Base-by-base conservation (phyloP, 1,140 invertebrate genomes). In the Rhopalosiphum maidis region DNA sequence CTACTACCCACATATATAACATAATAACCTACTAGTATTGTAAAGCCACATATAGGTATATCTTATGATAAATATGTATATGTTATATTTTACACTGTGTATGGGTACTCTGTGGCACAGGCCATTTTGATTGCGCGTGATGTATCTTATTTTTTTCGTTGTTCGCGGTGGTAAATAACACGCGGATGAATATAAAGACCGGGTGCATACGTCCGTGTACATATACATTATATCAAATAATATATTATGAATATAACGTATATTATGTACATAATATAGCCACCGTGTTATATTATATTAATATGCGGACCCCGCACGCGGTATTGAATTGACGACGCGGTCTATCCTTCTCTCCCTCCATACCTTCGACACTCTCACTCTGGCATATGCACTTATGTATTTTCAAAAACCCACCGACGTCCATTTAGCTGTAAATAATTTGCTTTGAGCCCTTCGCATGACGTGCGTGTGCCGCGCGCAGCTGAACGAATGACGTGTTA, bases 361-460 rank as follows among this genome's bases (percentile, higher is more conserved):
- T 37, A 48, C 35, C 48, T 54, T 48, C 35, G 37, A 43, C 43
- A 46, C 37, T 46, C 85, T 86, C 85, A 15, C 37, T 46, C 85
- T 86, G 41, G 43, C 43, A 87, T 35, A 82, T 46, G 46, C 55
- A 83, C 77, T 54, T 83, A 55, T 83, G 90, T 83, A 92, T 92
- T 83, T 77, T 82, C 43, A 82, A 82, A 82, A 91, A 91, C n/a
- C 90, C 60, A 41, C 30, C 82, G 55, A 41, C 82, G 91, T 54
- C 35, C 91, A 54, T 93, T 93, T 85, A 54, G 48, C 82, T 82
- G 91, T 93, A 37, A 93, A 86, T 93, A 93, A 93, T 93, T 93
- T 43, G 91, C 91, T 92, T 82, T 37, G 90, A 54, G 46, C 77
- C 91, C 48, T 85, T 85, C 77, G 48, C n/a, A 11, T 86, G 91